Conservation (phyloP, 2,797 vertebrate species). For the Channa striata region DNA sequence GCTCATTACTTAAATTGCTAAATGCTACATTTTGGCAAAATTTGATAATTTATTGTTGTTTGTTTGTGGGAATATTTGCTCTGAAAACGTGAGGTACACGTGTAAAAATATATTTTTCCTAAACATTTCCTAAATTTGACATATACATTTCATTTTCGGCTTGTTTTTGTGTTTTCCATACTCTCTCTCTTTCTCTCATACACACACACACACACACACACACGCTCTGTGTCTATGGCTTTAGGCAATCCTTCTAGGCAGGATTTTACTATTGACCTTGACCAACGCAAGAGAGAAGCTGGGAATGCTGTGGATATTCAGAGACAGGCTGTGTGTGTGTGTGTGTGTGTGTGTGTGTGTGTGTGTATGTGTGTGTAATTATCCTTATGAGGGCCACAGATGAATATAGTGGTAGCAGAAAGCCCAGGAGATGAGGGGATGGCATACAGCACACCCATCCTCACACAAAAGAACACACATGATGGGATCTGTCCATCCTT, state of each 20-base stretch:
- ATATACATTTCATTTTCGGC: background rate
- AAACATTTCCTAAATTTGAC: background rate
- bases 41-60: too few relatives aligned
- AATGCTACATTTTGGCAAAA: too few relatives aligned
- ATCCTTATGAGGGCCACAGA: constrained; percentile 74
- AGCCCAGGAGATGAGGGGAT: constrained; percentile 70
- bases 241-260: constrained; percentile 69
- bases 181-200: too few relatives aligned
- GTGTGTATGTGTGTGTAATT: constrained; percentile 60
- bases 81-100: background rate
- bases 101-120: background rate
- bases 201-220: background rate
- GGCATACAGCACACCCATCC: constrained; percentile 54
- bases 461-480: constrained; percentile 58
- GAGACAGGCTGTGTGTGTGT: constrained; percentile 39
- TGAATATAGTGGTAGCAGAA: constrained; percentile 71
- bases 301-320: constrained; percentile 32
- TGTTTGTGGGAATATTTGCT: too few relatives aligned
- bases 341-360: constrained; percentile 42
- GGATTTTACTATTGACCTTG: constrained; percentile 75
- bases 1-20: too few relatives aligned
- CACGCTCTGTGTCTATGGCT: constrained; percentile 50
- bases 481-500: constrained; percentile 72
- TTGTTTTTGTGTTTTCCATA: background rate
- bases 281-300: constrained; percentile 43